Conservation (phyloP, 2,113 vertebrate genomes). For the Pollachius pollachius region DNA sequence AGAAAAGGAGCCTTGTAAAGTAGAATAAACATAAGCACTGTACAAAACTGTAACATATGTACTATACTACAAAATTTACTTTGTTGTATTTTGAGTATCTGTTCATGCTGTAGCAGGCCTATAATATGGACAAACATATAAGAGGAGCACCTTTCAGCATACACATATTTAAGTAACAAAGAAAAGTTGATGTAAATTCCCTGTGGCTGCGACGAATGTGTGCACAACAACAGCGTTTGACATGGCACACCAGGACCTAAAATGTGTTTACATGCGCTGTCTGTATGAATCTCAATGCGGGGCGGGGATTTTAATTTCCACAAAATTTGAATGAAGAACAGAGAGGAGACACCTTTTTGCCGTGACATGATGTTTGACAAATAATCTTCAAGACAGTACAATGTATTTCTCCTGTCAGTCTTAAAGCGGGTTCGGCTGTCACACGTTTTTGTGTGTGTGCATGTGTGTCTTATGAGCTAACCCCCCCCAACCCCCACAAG, state of each 20-base stretch:
- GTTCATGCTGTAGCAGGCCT: no score
- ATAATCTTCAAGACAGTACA: constrained; percentile 15
- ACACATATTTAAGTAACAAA: no score
- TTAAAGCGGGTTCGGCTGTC: constrained; percentile 1
- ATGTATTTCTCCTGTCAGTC: background rate
- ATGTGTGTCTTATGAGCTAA: constrained; percentile 27
- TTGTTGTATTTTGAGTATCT: no score
- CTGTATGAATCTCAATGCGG: constrained; percentile 18
- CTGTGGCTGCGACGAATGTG: background rate
- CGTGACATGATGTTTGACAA: constrained; percentile 12
- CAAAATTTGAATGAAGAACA: constrained; percentile 11
- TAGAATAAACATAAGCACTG: no score
- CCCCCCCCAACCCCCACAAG: constrained; percentile 21
- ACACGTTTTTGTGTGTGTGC: constrained; percentile 17
- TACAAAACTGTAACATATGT: no score
- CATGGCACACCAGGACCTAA: background rate
- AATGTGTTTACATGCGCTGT: background rate
- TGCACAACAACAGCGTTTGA: no score
- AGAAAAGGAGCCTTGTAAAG: no score
- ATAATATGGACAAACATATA: no score
- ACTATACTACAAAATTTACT: no score
- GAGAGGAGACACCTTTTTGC: background rate
- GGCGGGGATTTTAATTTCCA: constrained; percentile 16
- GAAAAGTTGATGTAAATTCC: background rate
- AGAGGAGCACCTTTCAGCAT: no score